Base-by-base conservation (phyloP, 2,888 invertebrate species). In the Epicampocera succincta region DNA sequence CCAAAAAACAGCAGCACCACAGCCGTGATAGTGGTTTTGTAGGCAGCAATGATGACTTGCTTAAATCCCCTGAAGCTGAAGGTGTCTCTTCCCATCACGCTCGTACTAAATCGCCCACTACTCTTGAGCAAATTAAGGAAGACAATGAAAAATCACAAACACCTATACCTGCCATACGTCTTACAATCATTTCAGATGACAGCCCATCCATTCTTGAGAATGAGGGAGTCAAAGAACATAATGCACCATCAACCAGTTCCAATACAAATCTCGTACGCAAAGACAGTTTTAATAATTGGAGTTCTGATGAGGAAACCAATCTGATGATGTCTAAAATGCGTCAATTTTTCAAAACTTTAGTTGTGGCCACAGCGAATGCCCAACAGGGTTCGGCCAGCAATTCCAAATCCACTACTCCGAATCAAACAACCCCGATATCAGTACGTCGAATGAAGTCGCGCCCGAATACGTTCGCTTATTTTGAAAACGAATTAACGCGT, bases 271-370 rank as follows among this genome's bases (percentile, higher is more conserved):
- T 97, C 33, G 94, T 95, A 44, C 93, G 97, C 83, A 97, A 96
- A 91, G 97, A 97, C 90, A 96, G 96, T 89, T 97, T 97, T 91
- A 97, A 97, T 89, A 97, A 97, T 88, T 97, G 97, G 97, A 97
- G 96, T 84, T 97, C 97, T 3, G 97, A 97, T 88, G 97, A 97
- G 89, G 97, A 97, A 91, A 97, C 97, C 2, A 97, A 97, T 90
- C 91, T 97, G 54, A 97, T 97, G 97, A 97, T 97, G 97, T 96
- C 95, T 44, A 97, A 97, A 92, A 96, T 97, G 96, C 93, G 97
- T 1, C 96, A 96, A 86, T 97, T 97, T 90, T 97, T 97, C 90
- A 97, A 97, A 91, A 96, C 96, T 65, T 95, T 97, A 93, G 94
- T 97, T n/a, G 95, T 95, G 42, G 93, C 93, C 19, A 90, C 90